phyloP scores from a whole-genome alignment of 2,797 vertebrate species.

The Cirrhinus molitorella region DNA sequence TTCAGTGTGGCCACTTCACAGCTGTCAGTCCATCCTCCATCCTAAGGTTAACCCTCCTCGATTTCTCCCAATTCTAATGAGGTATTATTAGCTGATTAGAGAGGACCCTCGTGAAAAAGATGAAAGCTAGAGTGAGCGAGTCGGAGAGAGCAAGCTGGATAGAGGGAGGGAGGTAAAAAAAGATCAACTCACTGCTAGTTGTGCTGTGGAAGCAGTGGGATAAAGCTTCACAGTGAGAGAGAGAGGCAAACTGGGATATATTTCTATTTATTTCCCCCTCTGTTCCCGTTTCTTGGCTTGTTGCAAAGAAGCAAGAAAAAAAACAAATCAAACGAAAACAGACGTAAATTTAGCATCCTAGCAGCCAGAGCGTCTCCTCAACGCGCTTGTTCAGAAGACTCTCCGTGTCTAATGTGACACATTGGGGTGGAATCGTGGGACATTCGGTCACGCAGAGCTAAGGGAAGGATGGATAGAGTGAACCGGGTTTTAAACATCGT shows the following conservation, averaged over 20 bases:
- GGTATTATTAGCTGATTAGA: constrained; percentile 55
- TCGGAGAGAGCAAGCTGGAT: constrained; percentile 24
- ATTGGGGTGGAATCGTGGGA: constrained; percentile 46
- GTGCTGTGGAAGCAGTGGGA: constrained; percentile 52
- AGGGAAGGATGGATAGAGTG: constrained; percentile 81
- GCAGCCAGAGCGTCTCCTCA: constrained; percentile 25
- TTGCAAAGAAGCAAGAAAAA: constrained; percentile 8
- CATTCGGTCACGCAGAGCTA: constrained; percentile 14
- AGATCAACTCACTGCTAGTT: constrained; percentile 59
- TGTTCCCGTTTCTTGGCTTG: constrained; percentile 42
- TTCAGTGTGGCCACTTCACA: constrained; percentile 20
- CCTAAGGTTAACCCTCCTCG: constrained; percentile 8
- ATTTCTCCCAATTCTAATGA: constrained; percentile 33
- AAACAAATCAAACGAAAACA: constrained; percentile 27
- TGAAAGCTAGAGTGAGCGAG: constrained; percentile 54
- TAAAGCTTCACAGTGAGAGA: constrained; percentile 58
- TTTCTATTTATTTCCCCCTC: constrained; percentile 49
- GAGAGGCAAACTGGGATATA: constrained; percentile 55
- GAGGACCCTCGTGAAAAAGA: constrained; percentile 49
- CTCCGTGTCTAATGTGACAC: constrained; percentile 45
- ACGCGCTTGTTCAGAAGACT: constrained; percentile 35
- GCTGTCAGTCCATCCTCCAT: neutral
- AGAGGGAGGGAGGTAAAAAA: constrained; percentile 54
- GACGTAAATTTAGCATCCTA: constrained; percentile 14
- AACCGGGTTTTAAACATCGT: constrained; percentile 86